phyloP scores from a whole-genome alignment of 2,888 invertebrate species.

The Zeuzera pyrina region DNA sequence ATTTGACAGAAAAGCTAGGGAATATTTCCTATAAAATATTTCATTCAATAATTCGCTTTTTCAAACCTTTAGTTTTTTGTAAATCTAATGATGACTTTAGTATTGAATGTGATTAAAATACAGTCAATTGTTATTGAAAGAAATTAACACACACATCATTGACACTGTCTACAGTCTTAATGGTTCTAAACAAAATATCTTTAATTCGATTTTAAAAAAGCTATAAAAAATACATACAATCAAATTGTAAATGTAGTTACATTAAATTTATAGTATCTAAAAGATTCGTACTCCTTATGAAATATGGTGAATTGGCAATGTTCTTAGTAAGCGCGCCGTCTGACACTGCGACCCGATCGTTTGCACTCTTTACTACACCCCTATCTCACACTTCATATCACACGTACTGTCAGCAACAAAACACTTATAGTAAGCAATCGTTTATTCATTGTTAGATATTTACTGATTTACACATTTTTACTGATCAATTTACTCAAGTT shows the following conservation, averaged over 20 bases:
- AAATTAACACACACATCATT: neutral
- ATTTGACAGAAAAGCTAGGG: neutral
- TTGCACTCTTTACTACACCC: slow-evolving; percentile 69
- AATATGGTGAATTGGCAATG: slow-evolving; percentile 52
- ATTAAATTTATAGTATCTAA: neutral
- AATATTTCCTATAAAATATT: no score
- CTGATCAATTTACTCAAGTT: no score
- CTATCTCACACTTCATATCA: slow-evolving; percentile 56
- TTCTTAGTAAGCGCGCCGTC: slow-evolving; percentile 44
- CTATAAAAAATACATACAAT: neutral
- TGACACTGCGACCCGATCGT: slow-evolving; percentile 62
- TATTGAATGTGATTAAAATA: no score
- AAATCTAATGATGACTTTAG: no score
- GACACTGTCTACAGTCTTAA: neutral
- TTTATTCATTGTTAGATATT: no score
- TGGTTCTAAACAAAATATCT: neutral
- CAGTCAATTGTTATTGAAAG: neutral
- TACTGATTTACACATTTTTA: no score
- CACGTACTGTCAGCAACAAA: neutral
- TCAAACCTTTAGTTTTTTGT: no score
- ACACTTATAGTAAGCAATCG: no score
- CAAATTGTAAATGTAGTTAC: neutral
- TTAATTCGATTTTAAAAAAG: neutral
- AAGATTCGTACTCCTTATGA: slow-evolving; percentile 21
- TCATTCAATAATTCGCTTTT: no score